Base-by-base conservation (phyloP, 92 coral and sea anemone genomes). In the Ricordea florida region DNA sequence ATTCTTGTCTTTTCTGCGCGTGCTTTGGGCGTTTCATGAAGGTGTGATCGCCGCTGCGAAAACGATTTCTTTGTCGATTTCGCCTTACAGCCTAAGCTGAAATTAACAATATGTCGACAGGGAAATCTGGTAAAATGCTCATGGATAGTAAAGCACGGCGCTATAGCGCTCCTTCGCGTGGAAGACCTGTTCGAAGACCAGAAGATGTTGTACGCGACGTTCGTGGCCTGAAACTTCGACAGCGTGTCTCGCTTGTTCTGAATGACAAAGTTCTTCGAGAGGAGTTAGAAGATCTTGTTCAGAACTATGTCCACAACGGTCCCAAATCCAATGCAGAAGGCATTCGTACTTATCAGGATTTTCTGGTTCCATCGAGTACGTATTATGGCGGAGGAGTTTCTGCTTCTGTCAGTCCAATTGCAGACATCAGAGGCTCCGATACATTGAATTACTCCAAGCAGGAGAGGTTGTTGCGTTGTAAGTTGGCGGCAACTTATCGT, bases 11-110 rank as follows among this genome's bases (percentile, higher is more conserved):
- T 46, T 75, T 76, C 61, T 74, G 77, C 88, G 97, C 89, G 92
- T 79, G 88, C 79, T 78, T 87, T 83, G 97, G 97, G 97, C 97
- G 97, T 91, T 91, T 88, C 90, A 87, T 22, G 93, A 87, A 91
- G 97, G 96, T 90, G 96, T 90, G 96, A 90, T 90, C 96, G 92
- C 82, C 55, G 27, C 49, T 63, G 62, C 68, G 73, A 76, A 85
- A 73, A 69, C 64, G 70, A 69, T 80, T 66, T 87, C 69, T 21
- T 41, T 68, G 14, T 35, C 37, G 70, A 17, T 44, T 73, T 73
- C 59, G 70, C 61, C 57, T 58, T 48, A 26, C 47, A 58, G 6
- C 69, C 68, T 44, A 61, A 73, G 69, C 70, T 58, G 59, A 46
- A 61, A 24, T 59, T 35, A 58, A 69, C 57, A 59, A 58, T 18